phyloP scores from a whole-genome alignment of 1,140 invertebrate species.

The Plodia interpunctella region DNA sequence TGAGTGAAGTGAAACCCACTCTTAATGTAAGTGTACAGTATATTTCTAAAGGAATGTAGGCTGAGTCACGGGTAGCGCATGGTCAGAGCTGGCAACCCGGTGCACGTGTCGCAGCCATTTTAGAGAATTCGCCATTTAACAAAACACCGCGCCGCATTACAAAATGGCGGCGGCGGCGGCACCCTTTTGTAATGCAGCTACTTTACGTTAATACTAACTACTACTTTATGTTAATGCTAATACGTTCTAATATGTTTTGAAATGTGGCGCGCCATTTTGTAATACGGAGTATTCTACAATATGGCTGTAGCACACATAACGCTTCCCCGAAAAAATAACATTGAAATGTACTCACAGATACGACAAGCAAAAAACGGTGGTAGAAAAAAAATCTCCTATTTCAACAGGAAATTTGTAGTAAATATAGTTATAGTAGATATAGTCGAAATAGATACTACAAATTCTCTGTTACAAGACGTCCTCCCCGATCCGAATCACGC shows the following conservation, averaged over 20 bases:
- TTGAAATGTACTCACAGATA: conserved; percentile 13
- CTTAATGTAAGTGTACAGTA: conserved; percentile 65
- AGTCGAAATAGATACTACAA: conserved; percentile 25
- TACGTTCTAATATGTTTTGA: no score
- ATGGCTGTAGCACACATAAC: no score
- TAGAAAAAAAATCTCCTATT: conserved; percentile 13
- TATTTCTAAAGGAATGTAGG: conserved; percentile 65
- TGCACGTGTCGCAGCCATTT: conserved; percentile 65
- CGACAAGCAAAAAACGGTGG: conserved; percentile 15
- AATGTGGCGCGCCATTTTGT: no score
- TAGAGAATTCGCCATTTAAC: no score
- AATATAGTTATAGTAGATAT: conserved; percentile 17
- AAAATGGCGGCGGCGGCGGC: no score
- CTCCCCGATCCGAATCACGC: conserved; percentile 41
- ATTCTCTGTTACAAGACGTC: conserved; percentile 26
- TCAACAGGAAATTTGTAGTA: conserved; percentile 43
- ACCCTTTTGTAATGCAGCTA: no score
- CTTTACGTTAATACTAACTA: no score
- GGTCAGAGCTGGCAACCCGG: conserved; percentile 52
- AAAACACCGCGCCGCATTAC: no score
- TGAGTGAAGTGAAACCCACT: conserved; percentile 70
- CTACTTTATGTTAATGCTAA: no score
- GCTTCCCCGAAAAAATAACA: conserved; percentile 34
- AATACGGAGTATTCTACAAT: no score
- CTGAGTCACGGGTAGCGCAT: conserved; percentile 69